Conservation (phyloP, 2,888 invertebrate genomes). For the Patella ulyssiponensis region DNA sequence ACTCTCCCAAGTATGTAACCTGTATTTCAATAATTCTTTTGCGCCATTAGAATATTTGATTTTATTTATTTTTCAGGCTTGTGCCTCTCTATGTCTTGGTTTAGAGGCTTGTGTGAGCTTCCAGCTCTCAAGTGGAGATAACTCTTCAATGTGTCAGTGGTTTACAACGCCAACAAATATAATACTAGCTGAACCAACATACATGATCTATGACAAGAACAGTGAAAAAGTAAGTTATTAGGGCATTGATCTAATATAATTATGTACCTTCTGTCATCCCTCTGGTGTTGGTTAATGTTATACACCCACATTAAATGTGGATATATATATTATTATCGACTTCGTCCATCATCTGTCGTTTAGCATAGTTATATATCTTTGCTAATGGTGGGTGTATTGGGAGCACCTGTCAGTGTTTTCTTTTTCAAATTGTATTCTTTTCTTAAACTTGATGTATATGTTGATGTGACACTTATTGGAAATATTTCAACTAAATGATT, state of each 20-base stretch:
- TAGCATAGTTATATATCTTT: no score
- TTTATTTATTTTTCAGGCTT: constrained; percentile 49
- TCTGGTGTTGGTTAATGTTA: no score
- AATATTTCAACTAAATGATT: no score
- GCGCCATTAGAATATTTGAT: neutral
- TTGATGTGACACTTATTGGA: no score
- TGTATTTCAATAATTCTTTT: neutral
- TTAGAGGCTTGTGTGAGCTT: constrained; percentile 56
- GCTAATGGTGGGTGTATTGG: no score
- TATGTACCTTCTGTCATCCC: neutral
- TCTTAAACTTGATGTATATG: no score
- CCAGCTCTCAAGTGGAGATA: constrained; percentile 30
- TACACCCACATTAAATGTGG: no score
- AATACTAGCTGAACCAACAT: constrained; percentile 12
- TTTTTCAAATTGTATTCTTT: no score
- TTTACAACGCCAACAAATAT: constrained; percentile 14
- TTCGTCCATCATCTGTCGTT: no score
- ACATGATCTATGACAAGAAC: constrained; percentile 28
- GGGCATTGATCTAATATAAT: neutral
- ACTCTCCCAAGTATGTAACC: neutral
- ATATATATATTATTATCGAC: no score
- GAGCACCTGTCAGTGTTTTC: no score
- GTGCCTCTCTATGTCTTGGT: constrained; percentile 58
- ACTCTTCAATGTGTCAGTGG: constrained; percentile 17
- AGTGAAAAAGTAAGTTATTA: constrained; percentile 23